Conservation (phyloP, 2,888 invertebrate species). For the Volucella zonaria region DNA sequence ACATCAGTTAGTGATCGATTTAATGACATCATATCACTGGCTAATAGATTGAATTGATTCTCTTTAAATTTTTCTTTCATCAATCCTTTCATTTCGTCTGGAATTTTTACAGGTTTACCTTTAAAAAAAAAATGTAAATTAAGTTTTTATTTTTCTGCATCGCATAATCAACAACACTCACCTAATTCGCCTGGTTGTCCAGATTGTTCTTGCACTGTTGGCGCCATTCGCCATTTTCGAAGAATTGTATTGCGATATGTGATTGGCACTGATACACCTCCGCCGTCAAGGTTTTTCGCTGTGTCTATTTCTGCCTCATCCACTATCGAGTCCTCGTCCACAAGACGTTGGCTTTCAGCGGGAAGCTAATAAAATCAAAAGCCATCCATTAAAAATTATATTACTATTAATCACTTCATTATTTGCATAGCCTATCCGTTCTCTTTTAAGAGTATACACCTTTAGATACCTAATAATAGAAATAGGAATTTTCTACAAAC, state of each 20-base stretch:
- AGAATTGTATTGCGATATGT: conserved; percentile 83
- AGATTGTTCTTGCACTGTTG: conserved; percentile 86
- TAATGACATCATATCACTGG: conserved; percentile 98
- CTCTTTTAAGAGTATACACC: too few relatives aligned
- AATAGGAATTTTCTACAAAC: background rate
- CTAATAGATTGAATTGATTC: conserved; percentile 99
- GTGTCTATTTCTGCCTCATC: conserved; percentile 83
- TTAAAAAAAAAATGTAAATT: conserved; percentile 74
- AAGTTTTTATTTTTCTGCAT: background rate
- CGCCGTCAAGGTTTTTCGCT: conserved; percentile 81
- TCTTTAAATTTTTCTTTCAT: conserved; percentile 98
- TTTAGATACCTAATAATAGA: too few relatives aligned
- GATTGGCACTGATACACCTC: conserved; percentile 79
- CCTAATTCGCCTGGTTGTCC: conserved; percentile 96
- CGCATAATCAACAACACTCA: conserved; percentile 76
- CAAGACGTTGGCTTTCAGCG: conserved; percentile 79
- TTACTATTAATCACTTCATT: too few relatives aligned
- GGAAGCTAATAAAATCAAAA: conserved; percentile 39
- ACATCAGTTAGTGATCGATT: conserved; percentile 98
- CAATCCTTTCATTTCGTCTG: conserved; percentile 91
- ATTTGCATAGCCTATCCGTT: too few relatives aligned
- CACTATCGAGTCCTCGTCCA: conserved; percentile 81
- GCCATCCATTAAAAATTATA: conserved; percentile 2
- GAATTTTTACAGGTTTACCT: conserved; percentile 93
- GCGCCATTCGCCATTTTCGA: conserved; percentile 89